Percentiles rank a stretch among this genome's conserved stretches.
These are phyloP conservation scores for Charadrius vociferus DNA, from an alignment of 2,113 vertebrate species.

Conservation along the genomic window DNA sequence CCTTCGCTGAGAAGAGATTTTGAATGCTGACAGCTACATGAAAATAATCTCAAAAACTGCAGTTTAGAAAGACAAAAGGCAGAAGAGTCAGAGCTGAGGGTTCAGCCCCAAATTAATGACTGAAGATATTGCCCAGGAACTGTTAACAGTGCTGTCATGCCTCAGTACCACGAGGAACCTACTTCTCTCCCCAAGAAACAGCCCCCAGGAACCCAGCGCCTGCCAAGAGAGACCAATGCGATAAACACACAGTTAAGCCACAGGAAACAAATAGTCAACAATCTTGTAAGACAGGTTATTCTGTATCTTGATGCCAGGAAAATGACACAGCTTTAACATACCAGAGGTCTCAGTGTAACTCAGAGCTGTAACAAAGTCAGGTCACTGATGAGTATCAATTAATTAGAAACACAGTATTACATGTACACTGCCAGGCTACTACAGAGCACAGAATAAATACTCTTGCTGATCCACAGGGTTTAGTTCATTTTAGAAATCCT, in stretches of 20 bases:
- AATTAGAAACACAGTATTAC: not conserved
- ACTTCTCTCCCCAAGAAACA: not conserved
- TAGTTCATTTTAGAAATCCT: not conserved
- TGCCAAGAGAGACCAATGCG: rapidly evolving
- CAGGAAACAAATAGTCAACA: not conserved
- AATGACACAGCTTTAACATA: not conserved
- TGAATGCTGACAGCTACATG: not conserved
- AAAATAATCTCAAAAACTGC: not conserved
- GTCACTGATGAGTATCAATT: not conserved
- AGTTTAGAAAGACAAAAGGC: not conserved
- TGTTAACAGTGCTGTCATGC: not conserved
- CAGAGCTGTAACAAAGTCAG: not conserved
- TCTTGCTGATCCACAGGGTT: not conserved
- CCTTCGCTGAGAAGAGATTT: not conserved
- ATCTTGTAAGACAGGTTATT: conserved; percentile 39
- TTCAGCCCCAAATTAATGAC: not conserved
- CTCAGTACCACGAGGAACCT: not conserved
- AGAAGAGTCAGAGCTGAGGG: not conserved
- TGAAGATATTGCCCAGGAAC: not conserved
- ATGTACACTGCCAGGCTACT: not conserved
- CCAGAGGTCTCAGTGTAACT: not conserved
- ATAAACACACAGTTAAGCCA: not conserved
- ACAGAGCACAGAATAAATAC: conserved; percentile 11
- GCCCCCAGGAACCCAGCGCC: not conserved
- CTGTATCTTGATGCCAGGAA: conserved; percentile 9